A percentile compares a stretch with the other conserved stretches of the same genome.
These are phyloP conservation scores for Dendrolimus pini DNA, from an alignment of 2,888 invertebrate species.

Conservation along the genomic window DNA sequence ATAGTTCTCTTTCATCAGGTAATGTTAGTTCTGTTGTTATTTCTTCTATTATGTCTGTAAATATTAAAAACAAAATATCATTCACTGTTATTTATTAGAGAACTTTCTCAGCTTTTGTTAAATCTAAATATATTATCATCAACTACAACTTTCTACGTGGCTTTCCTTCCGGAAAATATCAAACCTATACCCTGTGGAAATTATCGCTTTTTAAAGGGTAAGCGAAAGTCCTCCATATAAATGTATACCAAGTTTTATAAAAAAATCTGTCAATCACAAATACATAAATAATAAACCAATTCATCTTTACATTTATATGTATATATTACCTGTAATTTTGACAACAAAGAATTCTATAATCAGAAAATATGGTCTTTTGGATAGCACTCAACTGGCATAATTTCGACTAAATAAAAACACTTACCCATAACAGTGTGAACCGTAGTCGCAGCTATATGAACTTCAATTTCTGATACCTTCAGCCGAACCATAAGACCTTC, in stretches of 20 bases:
- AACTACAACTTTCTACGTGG: background rate
- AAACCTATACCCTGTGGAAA: background rate
- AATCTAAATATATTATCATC: background rate
- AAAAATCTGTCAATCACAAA: no score
- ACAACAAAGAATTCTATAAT: no score
- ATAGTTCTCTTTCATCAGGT: conserved; percentile 67
- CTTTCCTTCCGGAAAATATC: background rate
- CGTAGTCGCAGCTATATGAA: conserved; percentile 84
- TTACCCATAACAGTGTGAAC: conserved; percentile 82
- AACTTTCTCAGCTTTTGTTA: no score
- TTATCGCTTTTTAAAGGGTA: no score
- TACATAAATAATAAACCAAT: no score
- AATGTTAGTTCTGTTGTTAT: conserved; percentile 52
- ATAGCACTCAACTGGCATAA: no score
- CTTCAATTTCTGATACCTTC: conserved; percentile 80
- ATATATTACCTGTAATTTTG: no score
- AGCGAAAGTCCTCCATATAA: no score
- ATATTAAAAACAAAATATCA: background rate
- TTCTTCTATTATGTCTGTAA: conserved; percentile 68
- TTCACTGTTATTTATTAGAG: no score
- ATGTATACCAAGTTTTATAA: no score
- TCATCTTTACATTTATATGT: no score
- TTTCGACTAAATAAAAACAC: conserved; percentile 8
- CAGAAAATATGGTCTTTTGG: no score
- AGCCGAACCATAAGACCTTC: conserved; percentile 81